Conservation (phyloP, 2,113 vertebrate species). For the Heterocephalus glaber region DNA sequence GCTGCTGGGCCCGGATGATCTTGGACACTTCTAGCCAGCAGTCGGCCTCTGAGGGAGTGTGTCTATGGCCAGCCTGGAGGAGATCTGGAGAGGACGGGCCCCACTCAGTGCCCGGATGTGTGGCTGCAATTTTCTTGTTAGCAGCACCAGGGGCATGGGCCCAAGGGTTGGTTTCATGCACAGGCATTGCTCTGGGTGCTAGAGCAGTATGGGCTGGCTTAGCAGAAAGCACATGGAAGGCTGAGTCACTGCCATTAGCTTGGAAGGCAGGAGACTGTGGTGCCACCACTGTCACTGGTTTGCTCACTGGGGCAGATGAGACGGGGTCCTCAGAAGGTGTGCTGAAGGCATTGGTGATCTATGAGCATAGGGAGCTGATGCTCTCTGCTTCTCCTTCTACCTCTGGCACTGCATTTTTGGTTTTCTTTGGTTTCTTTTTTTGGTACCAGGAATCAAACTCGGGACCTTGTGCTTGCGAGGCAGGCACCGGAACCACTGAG, state of each 20-base stretch:
- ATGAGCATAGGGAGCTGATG: conserved; percentile 97
- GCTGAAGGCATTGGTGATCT: conserved; percentile 97
- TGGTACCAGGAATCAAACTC: no score
- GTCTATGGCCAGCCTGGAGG: conserved; percentile 89
- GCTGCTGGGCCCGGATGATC: conserved; percentile 90
- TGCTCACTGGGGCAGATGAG: conserved; percentile 95
- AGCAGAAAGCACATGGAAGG: conserved; percentile 90
- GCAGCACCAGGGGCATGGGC: conserved; percentile 89
- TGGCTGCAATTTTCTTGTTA: conserved; percentile 86
- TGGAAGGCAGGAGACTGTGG: conserved; percentile 95
- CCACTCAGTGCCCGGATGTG: conserved; percentile 86
- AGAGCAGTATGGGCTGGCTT: conserved; percentile 88
- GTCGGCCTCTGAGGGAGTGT: conserved; percentile 97
- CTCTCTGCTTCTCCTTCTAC: conserved; percentile 96
- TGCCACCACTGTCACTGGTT: conserved; percentile 85
- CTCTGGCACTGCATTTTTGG: conserved; percentile 89
- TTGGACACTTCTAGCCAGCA: conserved; percentile 98
- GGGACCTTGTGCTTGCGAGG: no score
- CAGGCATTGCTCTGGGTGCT: conserved; percentile 92
- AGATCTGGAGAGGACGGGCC: conserved; percentile 83
- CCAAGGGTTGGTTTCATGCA: conserved; percentile 99
- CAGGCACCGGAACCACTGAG: no score
- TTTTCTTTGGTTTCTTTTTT: no score
- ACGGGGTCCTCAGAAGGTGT: conserved; percentile 95
- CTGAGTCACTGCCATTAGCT: conserved; percentile 94